phyloP scores from a whole-genome alignment of 2,888 invertebrate species.

The Sinopyrophorus schimmeli region DNA sequence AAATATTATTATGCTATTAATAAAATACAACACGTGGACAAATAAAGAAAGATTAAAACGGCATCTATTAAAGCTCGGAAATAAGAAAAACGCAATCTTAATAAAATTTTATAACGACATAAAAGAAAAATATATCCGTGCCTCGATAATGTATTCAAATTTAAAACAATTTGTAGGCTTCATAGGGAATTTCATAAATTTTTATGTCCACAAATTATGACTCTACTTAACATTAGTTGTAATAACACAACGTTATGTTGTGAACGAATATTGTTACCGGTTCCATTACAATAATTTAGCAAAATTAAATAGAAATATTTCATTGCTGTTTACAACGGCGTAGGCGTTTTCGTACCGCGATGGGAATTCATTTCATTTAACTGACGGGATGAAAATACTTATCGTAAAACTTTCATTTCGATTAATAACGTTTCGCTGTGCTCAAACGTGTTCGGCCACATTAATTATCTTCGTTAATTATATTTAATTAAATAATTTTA shows the following conservation, averaged over 20 bases:
- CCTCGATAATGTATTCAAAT: conserved; percentile 33
- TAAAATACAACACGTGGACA: conserved; percentile 1
- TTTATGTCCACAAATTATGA: conserved; percentile 35
- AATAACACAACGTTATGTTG: conserved; percentile 35
- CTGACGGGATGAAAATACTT: conserved; percentile 11
- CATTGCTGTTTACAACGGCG: conserved; percentile 31
- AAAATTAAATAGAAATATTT: conserved; percentile 39
- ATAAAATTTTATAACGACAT: conserved; percentile 33
- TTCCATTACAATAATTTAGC: conserved; percentile 38
- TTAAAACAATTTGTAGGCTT: conserved; percentile 35
- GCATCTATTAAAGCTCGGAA: conserved; percentile 10
- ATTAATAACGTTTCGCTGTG: conserved; percentile 1
- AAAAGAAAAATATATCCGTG: conserved; percentile 29
- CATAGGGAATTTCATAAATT: conserved; percentile 30
- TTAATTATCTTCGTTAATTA: neutral
- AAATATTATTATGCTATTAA: no score
- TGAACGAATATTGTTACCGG: conserved; percentile 32
- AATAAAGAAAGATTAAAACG: conserved; percentile 50
- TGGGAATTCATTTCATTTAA: conserved; percentile 17
- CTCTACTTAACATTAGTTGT: conserved; percentile 36
- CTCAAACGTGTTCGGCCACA: no score
- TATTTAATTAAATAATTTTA: no score
- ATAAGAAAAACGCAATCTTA: conserved; percentile 22
- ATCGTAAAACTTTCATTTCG: neutral
- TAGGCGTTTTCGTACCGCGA: conserved; percentile 15